Conservation (phyloP, 1,140 invertebrate species). For the Trichoplusia ni region DNA sequence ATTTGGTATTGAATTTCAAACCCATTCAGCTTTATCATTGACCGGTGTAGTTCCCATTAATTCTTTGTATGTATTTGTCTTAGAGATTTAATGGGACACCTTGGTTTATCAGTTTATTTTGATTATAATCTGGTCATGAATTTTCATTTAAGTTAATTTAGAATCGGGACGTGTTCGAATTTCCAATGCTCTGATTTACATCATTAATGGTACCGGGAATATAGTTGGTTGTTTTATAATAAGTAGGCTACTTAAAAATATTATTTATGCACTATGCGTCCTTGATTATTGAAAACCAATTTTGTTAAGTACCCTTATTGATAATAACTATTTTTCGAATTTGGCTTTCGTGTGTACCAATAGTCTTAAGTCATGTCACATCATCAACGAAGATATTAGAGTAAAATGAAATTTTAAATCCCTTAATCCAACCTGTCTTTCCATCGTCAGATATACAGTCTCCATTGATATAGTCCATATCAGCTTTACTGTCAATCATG, state of each 20-base stretch:
- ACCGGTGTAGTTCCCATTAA: neutral
- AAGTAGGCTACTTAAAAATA: too few species aligned
- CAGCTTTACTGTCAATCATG: constrained; percentile 5
- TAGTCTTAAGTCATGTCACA: too few species aligned
- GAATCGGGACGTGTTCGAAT: neutral
- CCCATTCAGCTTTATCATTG: neutral
- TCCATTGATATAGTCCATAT: neutral
- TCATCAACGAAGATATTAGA: neutral
- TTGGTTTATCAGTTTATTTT: neutral
- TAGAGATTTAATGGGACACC: constrained; percentile 5
- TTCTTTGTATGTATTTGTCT: constrained; percentile 20
- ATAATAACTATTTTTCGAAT: too few species aligned
- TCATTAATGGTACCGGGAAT: too few species aligned
- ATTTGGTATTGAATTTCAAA: neutral
- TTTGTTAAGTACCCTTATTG: too few species aligned
- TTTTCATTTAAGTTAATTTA: constrained; percentile 21
- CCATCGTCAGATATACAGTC: neutral
- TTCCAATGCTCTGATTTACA: constrained; percentile 8
- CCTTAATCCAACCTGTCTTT: neutral
- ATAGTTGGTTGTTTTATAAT: too few species aligned
- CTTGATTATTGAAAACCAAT: too few species aligned
- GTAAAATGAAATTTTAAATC: neutral
- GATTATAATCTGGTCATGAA: constrained; percentile 9
- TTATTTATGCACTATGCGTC: too few species aligned
- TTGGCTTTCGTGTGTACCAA: too few species aligned